Evolutionary conservation across 1,140 invertebrate species (phyloP).

Genomic region (Atta colombica): DNA sequence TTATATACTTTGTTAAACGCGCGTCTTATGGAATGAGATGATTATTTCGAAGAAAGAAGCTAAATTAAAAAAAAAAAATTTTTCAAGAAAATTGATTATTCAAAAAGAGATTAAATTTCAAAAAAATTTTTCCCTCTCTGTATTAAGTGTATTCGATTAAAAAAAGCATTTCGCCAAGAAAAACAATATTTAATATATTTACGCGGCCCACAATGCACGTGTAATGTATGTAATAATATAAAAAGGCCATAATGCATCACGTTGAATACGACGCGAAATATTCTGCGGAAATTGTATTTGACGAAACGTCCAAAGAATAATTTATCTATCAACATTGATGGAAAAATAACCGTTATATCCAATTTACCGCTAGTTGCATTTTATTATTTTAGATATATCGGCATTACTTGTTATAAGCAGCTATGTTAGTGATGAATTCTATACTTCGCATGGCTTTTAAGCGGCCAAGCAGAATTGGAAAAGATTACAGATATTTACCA

Average conservation of each 20-base stretch:
- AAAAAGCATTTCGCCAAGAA: neutral
- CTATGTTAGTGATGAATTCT: conserved; percentile 18
- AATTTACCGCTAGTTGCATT: neutral
- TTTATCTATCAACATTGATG: conserved; percentile 1
- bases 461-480: conserved; percentile 19
- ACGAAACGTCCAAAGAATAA: conserved; percentile 6
- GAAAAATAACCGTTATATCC: neutral
- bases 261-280: neutral
- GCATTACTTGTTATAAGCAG: conserved; percentile 1
- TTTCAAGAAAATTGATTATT: neutral
- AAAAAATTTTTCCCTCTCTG: neutral
- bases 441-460: neutral
- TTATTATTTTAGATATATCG: neutral
- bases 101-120: neutral
- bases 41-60: conserved; percentile 13
- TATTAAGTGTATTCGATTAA: neutral
- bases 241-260: neutral
- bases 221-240: neutral
- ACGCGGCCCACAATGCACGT: neutral
- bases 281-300: neutral
- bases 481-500: conserved; percentile 81
- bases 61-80: neutral
- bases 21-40: neutral
- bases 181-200: neutral
- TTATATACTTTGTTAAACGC: neutral